Conservation (phyloP, 1,140 invertebrate genomes). For the Aphelenchoides avenae region DNA sequence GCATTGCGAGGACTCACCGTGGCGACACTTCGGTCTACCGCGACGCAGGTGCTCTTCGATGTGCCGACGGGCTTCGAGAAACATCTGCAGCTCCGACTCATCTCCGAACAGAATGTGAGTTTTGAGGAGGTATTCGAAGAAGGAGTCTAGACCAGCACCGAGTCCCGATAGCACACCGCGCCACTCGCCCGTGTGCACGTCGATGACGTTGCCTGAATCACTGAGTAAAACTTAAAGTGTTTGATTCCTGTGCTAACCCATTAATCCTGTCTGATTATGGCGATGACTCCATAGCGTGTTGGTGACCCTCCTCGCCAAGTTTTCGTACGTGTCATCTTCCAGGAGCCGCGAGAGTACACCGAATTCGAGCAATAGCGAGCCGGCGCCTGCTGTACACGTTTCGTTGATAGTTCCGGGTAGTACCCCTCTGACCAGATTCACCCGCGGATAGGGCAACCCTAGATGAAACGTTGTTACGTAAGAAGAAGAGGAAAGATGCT, state of each 20-base stretch:
- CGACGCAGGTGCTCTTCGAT: constrained; percentile 68
- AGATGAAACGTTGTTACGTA: constrained; percentile 43
- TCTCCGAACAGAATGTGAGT: constrained; percentile 69
- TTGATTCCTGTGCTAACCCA: constrained; percentile 62
- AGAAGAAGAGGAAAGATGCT: constrained; percentile 13
- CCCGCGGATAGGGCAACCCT: constrained; percentile 67
- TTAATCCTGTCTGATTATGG: constrained; percentile 67
- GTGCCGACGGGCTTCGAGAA: constrained; percentile 66
- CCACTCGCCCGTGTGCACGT: constrained; percentile 70
- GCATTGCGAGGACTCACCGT: too few relatives aligned
- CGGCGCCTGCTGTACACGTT: constrained; percentile 70
- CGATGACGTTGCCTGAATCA: constrained; percentile 66
- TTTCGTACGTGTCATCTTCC: constrained; percentile 67
- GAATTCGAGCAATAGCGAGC: constrained; percentile 68
- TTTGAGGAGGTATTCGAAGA: constrained; percentile 71
- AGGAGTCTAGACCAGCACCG: constrained; percentile 71
- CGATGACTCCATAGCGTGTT: constrained; percentile 65
- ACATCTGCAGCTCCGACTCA: constrained; percentile 65
- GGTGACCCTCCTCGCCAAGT: constrained; percentile 65
- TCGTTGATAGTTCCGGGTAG: constrained; percentile 64
- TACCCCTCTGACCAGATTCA: constrained; percentile 67
- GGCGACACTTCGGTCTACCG: constrained; percentile 62
- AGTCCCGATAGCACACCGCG: constrained; percentile 66
- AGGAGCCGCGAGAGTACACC: constrained; percentile 68
- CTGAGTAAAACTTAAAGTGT: constrained; percentile 9